Conservation (phyloP, 1,140 invertebrate species). For the Drosophila ambigua region DNA sequence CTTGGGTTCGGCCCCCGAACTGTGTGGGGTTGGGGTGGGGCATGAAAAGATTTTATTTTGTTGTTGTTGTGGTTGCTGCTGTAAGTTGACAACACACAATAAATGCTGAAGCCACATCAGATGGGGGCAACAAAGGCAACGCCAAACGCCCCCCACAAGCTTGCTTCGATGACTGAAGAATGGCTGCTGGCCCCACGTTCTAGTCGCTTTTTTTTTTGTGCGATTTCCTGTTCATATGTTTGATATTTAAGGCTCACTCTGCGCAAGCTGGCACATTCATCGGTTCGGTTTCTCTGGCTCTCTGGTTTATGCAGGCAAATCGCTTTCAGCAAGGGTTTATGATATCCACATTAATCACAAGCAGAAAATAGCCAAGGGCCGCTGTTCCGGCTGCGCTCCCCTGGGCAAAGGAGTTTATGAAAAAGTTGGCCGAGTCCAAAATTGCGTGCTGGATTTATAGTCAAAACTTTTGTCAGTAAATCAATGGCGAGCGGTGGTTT, state of each 20-base stretch:
- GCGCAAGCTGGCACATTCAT: neutral
- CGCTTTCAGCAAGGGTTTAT: constrained; percentile 57
- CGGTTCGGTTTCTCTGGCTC: neutral
- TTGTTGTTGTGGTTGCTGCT: neutral
- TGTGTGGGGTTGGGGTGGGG: neutral
- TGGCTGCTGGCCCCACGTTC: too few species aligned
- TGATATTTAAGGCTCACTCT: constrained; percentile 38
- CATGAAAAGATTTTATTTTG: constrained; percentile 20
- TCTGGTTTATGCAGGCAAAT: constrained; percentile 71
- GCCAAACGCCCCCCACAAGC: neutral
- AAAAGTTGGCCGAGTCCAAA: constrained; percentile 58
- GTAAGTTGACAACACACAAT: constrained; percentile 48
- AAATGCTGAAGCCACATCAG: constrained; percentile 16
- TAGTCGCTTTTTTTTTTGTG: neutral
- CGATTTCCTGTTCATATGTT: constrained; percentile 10
- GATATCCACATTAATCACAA: constrained; percentile 72
- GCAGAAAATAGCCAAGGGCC: constrained; percentile 46
- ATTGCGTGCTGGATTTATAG: constrained; percentile 72
- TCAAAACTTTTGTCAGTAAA: constrained; percentile 71
- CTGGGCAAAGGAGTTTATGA: constrained; percentile 61
- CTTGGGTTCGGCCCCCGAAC: neutral
- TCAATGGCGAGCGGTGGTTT: constrained; percentile 70
- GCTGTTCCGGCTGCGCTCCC: constrained; percentile 6
- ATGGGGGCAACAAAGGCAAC: constrained; percentile 12
- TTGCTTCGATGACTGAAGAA: neutral